Percentiles rank a stretch among this genome's conserved stretches.
These are phyloP conservation scores for Drosophila greeni DNA, from an alignment of 2,888 invertebrate species.

Conservation along the genomic window DNA sequence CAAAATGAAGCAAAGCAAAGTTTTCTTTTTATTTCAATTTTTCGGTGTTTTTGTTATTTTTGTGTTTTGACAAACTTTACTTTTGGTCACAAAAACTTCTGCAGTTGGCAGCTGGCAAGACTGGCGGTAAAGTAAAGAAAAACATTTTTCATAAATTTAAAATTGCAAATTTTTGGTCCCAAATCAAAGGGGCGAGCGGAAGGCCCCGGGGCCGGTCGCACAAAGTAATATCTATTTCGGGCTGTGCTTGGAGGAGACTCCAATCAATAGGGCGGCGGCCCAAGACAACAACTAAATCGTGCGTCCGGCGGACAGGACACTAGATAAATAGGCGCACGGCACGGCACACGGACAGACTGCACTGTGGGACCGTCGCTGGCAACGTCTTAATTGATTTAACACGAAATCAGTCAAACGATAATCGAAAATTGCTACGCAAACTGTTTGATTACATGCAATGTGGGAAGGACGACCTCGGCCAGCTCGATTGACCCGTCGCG, in stretches of 20 bases:
- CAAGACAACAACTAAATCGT: conserved; percentile 24
- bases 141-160: conserved; percentile 65
- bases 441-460: conserved; percentile 74
- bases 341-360: conserved; percentile 52
- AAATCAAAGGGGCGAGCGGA: conserved; percentile 49
- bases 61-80: conserved; percentile 65
- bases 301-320: conserved; percentile 53
- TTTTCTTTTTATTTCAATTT: conserved; percentile 19
- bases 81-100: conserved; percentile 56
- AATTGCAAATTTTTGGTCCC: conserved; percentile 57
- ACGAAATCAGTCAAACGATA: conserved; percentile 74
- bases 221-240: conserved; percentile 21
- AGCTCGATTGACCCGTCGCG: conserved; percentile 28
- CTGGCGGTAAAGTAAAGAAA: conserved; percentile 15
- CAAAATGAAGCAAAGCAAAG: conserved; percentile 64
- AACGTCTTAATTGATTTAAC: conserved; percentile 74
- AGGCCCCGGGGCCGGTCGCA: not conserved
- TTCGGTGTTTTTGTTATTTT: conserved; percentile 13
- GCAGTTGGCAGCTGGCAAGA: conserved; percentile 60
- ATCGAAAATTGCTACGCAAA: conserved; percentile 74
- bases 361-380: conserved; percentile 48
- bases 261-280: conserved; percentile 60
- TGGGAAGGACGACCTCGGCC: conserved; percentile 35
- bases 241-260: conserved; percentile 1
- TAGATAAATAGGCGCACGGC: conserved; percentile 66